phyloP scores from a whole-genome alignment of 53 echinoderm and acorn worm species.

The Mesocentrotus franciscanus region DNA sequence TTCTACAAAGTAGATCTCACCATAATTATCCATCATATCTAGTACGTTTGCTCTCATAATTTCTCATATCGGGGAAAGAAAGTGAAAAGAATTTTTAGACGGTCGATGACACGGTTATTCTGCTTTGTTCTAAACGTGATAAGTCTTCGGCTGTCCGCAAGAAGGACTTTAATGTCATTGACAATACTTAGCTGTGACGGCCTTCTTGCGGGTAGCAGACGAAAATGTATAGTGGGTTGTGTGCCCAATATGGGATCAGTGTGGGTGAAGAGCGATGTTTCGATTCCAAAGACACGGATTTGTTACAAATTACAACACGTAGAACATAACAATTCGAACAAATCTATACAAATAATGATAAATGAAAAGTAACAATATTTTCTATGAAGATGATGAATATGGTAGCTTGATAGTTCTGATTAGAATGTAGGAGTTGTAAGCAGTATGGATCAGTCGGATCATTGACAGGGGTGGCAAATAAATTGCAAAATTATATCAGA shows the following conservation, averaged over 20 bases:
- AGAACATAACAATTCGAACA: not conserved
- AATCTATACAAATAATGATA: not conserved
- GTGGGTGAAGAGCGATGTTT: conserved; percentile 7
- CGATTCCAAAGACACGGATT: not conserved
- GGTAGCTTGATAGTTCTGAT: not conserved
- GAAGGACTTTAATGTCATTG: no score
- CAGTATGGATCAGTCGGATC: not conserved
- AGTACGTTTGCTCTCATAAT: not conserved
- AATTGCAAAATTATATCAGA: not conserved
- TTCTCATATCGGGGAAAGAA: not conserved
- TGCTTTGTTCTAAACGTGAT: not conserved
- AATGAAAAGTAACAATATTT: not conserved
- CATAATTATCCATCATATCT: conserved; percentile 23
- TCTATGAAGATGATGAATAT: not conserved
- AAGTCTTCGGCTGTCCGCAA: no score
- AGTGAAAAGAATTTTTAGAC: not conserved
- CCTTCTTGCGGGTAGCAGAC: no score
- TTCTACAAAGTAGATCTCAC: not conserved
- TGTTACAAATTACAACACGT: not conserved
- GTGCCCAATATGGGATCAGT: not conserved
- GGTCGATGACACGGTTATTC: conserved; percentile 23
- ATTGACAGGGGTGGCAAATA: not conserved
- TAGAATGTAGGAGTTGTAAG: not conserved
- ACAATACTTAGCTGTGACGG: no score
- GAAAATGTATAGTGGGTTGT: not conserved